phyloP scores from a whole-genome alignment of 2,888 invertebrate genomes.

The Plemyria rubiginata region DNA sequence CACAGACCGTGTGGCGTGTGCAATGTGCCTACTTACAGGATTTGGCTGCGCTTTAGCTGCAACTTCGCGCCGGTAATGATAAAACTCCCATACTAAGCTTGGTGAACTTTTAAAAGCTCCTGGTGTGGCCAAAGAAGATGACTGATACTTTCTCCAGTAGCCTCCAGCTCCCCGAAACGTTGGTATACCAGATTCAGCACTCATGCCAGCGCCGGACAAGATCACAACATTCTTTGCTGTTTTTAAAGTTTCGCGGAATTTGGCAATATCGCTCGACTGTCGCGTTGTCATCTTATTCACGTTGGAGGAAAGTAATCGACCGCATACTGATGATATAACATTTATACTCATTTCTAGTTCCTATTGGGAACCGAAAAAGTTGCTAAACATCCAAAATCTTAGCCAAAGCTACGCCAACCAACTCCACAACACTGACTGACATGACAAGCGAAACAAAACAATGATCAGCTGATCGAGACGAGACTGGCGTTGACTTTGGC shows the following conservation, averaged over 20 bases:
- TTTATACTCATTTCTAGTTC: conserved; percentile 51
- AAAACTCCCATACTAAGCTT: conserved; percentile 95
- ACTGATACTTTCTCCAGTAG: conserved; percentile 91
- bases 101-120: conserved; percentile 89
- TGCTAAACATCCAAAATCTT: too few relatives aligned
- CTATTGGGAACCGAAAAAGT: background rate
- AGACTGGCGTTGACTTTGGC: too few relatives aligned
- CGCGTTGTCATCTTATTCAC: conserved; percentile 36
- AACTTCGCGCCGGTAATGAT: conserved; percentile 92
- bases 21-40: conserved; percentile 73
- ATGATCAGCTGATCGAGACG: too few relatives aligned
- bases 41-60: conserved; percentile 90
- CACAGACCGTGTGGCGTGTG: too few relatives aligned
- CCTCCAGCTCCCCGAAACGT: conserved; percentile 94
- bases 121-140: conserved; percentile 88
- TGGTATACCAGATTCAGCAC: conserved; percentile 94
- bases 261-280: conserved; percentile 68
- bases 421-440: too few relatives aligned
- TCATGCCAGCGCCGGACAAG: conserved; percentile 91
- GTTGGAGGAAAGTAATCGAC: conserved; percentile 24
- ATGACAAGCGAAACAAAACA: too few relatives aligned
- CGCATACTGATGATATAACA: conserved; percentile 46
- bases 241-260: conserved; percentile 85
- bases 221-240: conserved; percentile 87
- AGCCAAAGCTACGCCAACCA: background rate